Evolutionary conservation across 2,113 vertebrate species (phyloP), one percentile per base, ranked within the genome.

Genomic region (Parotia lawesii): DNA sequence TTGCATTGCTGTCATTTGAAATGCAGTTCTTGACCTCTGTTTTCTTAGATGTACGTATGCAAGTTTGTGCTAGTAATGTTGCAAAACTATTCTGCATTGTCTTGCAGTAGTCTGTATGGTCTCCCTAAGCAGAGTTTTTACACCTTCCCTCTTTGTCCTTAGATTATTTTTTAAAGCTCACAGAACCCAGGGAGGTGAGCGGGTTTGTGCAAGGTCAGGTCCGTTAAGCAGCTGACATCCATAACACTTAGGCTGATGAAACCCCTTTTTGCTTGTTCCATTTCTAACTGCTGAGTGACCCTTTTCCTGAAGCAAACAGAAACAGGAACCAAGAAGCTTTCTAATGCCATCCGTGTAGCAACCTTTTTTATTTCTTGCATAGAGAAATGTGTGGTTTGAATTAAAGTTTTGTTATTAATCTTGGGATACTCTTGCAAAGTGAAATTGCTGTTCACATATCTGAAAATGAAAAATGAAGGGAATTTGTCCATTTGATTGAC

Each of bases 141-240:
- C 29, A 54, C 51, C 69, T 91, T 56, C 29, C 23, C 7, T 79
- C 23, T 85, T 82, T 91, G 62, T 85, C 87, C 87, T 79, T 3
- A 48, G 48, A 48, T 48, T 25, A 57, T 20, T 69, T 79, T 92
- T 91, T 87, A 85, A 91, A 96, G 89, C 75, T 90, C 45, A 27
- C 29, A 27, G 78, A 48, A 60, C 44, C 29, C 15, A 23, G 57
- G 40, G 56, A 86, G 66, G 77, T 81, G 70, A 67, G 58, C 62
- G 73, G 91, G 86, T 90, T 96, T 86, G 80, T 89, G 38, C 1
- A 12, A 95, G 94, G 82, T 90, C 90, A 89, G 62, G 67, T 85
- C 71, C 90, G 5, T 71, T 95, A 85, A 91, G 87, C 61, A 83
- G 81, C 51, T 7, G 5, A 89, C 28, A 89, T 83, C 72, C 1